Evolutionary conservation across 2,113 vertebrate genomes (phyloP).

Genomic region (Spheniscus mendiculus): DNA sequence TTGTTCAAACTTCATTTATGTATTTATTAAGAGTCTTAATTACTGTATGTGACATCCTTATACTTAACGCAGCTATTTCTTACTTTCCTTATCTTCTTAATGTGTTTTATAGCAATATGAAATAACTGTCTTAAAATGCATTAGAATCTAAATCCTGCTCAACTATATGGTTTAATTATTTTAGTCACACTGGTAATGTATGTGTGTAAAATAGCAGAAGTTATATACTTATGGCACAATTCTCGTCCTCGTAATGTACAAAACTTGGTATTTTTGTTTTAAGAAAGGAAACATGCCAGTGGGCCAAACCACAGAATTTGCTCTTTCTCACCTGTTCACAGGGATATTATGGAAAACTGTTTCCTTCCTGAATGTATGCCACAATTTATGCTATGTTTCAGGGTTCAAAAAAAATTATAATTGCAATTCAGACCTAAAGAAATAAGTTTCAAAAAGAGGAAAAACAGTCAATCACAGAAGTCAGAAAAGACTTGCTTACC

Average conservation of each 20-base stretch:
- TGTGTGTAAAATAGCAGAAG: neutral
- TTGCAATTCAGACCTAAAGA: neutral
- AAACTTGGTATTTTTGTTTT: neutral
- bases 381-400: neutral
- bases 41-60: neutral
- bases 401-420: neutral
- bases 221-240: neutral
- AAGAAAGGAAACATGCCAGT: neutral
- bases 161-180: neutral
- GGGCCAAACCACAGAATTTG: neutral
- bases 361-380: neutral
- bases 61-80: neutral
- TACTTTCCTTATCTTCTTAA: neutral
- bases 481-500: neutral
- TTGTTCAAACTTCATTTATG: neutral
- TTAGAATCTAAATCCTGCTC: neutral
- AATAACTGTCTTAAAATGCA: neutral
- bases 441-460: neutral
- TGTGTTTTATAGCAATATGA: neutral
- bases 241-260: neutral
- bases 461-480: neutral
- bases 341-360: neutral
- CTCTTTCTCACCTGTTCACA: neutral
- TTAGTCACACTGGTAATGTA: neutral
- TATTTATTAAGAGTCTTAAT: neutral